phyloP scores from a whole-genome alignment of 2,888 invertebrate genomes.

The Chymomyza amoena region DNA sequence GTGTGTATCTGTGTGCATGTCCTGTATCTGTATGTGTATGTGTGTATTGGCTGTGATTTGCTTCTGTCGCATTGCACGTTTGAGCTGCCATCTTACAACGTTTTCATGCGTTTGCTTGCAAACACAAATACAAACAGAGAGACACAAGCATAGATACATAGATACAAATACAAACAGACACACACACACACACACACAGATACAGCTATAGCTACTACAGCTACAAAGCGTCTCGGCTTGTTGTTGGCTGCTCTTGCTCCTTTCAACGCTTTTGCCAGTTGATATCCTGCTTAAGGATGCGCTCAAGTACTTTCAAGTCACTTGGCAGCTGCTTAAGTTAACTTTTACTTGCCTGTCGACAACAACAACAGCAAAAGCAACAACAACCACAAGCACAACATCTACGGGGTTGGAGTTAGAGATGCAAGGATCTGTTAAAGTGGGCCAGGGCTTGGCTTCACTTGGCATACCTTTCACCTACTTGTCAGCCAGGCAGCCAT shows the following conservation, averaged over 20 bases:
- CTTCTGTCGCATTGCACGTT: slow-evolving; percentile 20
- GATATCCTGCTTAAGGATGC: slow-evolving; percentile 74
- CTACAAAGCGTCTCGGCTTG: not conserved
- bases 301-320: slow-evolving; percentile 72
- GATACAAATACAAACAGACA: not conserved
- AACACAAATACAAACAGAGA: slow-evolving; percentile 19
- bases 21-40: slow-evolving; percentile 19
- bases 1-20: slow-evolving; percentile 21
- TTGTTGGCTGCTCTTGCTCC: slow-evolving; percentile 39
- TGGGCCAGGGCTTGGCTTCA: slow-evolving; percentile 26
- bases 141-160: not conserved
- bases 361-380: slow-evolving; percentile 9
- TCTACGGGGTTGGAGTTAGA: not conserved
- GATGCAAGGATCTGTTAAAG: slow-evolving; percentile 14
- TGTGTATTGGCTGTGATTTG: slow-evolving; percentile 63
- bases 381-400: not conserved
- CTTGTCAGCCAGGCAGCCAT: not conserved
- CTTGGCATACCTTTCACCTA: slow-evolving; percentile 33
- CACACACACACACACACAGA: not conserved
- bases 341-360: slow-evolving; percentile 50
- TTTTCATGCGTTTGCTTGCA: slow-evolving; percentile 36
- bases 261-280: slow-evolving; percentile 70
- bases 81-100: slow-evolving; percentile 33
- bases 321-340: slow-evolving; percentile 74
- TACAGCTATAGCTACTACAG: not conserved